phyloP scores from a whole-genome alignment of 2,113 vertebrate species.

The Anas platyrhynchos region DNA sequence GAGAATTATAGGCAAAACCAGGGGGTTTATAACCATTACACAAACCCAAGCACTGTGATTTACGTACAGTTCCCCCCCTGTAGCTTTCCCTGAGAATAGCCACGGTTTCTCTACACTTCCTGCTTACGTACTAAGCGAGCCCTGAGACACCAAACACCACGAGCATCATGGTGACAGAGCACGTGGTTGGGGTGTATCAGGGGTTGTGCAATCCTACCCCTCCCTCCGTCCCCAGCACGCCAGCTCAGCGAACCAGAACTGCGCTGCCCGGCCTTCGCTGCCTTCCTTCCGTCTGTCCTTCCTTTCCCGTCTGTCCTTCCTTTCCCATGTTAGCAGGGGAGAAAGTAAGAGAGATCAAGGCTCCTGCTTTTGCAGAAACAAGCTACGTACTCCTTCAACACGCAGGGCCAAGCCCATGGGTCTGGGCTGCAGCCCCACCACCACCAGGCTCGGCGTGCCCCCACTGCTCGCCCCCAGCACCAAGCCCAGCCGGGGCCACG shows the following conservation, averaged over 20 bases:
- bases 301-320: background rate
- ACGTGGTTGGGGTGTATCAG: background rate
- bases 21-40: background rate
- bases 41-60: background rate
- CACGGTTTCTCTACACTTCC: background rate
- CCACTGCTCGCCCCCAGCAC: background rate
- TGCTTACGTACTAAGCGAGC: background rate
- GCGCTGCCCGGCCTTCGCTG: background rate
- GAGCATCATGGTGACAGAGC: rapidly evolving
- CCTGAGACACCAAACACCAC: background rate
- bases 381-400: too few species aligned
- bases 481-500: too few species aligned
- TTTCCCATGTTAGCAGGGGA: too few species aligned
- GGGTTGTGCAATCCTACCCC: background rate
- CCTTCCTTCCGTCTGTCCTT: background rate
- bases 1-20: background rate
- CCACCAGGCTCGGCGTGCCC: too few species aligned
- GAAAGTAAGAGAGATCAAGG: background rate
- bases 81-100: background rate
- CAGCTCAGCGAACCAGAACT: background rate
- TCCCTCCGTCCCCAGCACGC: background rate
- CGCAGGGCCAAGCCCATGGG: background rate
- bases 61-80: background rate
- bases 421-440: background rate
- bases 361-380: background rate